Evolutionary conservation across 1,140 invertebrate species (phyloP), one percentile per base, ranked within the genome.

Genomic region (Lanistes nyassanus): DNA sequence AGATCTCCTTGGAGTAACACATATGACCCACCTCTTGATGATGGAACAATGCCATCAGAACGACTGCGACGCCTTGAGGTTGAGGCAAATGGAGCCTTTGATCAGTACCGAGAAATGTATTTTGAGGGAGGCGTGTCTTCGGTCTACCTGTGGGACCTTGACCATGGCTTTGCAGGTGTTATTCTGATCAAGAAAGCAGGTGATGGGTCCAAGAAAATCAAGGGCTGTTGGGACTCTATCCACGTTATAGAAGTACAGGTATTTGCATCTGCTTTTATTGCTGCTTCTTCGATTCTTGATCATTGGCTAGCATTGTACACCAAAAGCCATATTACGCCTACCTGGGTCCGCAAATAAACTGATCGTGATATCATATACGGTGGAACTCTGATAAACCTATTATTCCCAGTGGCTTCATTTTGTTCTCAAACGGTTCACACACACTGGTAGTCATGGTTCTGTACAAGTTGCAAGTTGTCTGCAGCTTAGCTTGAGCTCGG

Each of bases 221-320:
- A 98, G 96, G 98, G 92, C 3, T 99, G 97, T 88, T 99, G 98
- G 98, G 98, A 99, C 89, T 99, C 98, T 3, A 99, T 99, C 88
- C 98, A 99, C 89, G 98, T 99, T 0, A 95, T 99, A 23, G 98
- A 99, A 92, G 97, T 99, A 0, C 95, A 97, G 83, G 91, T 90
- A 85, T 68, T 74, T 47, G 19, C 9, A 47, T 47, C 19, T 47
- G 19, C 42, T 13, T 47, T 47, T 47, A 34, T 2, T 60, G 7
- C 16, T 19, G 7, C 1, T 69, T 42, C 16, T 69, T 5, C 16
- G 67, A 23, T 47, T n/a, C 34, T 39, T n/a, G n/a, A n/a, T n/a
- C n/a, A n/a, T n/a, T n/a, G n/a, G n/a, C n/a, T n/a, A n/a, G n/a
- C n/a, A n/a, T n/a, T n/a, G n/a, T n/a, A n/a, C n/a, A n/a, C n/a